Percentiles rank a stretch among this genome's conserved stretches.
Conservation (phyloP, 2,797 vertebrate genomes). For the Typhlichthys subterraneus region DNA sequence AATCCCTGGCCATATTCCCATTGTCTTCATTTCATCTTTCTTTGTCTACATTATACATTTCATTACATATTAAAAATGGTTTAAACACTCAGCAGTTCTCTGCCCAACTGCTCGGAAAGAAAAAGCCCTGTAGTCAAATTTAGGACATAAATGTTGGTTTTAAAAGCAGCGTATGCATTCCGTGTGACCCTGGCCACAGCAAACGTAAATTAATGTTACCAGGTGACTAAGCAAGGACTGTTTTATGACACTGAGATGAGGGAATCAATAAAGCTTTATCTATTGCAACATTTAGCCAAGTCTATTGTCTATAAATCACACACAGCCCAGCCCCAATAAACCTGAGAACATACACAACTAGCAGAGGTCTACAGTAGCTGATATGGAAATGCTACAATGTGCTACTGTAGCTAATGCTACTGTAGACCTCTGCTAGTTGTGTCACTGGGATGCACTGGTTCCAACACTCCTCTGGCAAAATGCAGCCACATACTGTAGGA, state of each 20-base stretch:
- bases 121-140: slow-evolving; percentile 36
- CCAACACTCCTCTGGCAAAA: background rate
- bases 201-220: slow-evolving; percentile 31
- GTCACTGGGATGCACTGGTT: background rate
- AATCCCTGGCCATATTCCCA: background rate
- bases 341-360: background rate
- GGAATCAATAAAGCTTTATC: slow-evolving; percentile 27
- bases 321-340: slow-evolving; percentile 12
- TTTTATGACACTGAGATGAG: slow-evolving; percentile 31
- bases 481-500: too few species aligned
- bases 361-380: too few species aligned
- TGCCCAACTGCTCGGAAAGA: slow-evolving; percentile 25
- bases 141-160: slow-evolving; percentile 5
- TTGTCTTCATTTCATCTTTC: slow-evolving; percentile 34
- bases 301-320: slow-evolving; percentile 24
- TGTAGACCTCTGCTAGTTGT: too few species aligned
- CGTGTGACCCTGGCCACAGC: slow-evolving; percentile 13
- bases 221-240: background rate
- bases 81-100: slow-evolving; percentile 44
- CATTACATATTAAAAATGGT: slow-evolving; percentile 26
- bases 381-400: too few species aligned
- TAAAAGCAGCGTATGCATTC: slow-evolving; percentile 19
- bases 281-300: slow-evolving; percentile 30
- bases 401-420: too few species aligned
- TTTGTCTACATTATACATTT: slow-evolving; percentile 43